Evolutionary conservation across 2,888 invertebrate genomes (phyloP).

Genomic region (Himalopsyche japonica): DNA sequence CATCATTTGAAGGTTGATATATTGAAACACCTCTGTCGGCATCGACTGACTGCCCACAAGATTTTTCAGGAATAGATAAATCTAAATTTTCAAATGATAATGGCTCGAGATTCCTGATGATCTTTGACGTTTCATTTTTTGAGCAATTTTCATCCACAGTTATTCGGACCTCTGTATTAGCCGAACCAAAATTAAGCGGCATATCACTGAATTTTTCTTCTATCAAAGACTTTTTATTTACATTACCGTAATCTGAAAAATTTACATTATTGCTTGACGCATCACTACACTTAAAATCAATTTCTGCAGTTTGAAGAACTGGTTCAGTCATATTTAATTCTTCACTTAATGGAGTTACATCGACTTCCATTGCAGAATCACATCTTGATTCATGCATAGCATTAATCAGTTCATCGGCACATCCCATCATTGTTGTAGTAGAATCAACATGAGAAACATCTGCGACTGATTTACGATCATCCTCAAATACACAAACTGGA

Average conservation of each 20-base stretch:
- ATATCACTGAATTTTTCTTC: no score
- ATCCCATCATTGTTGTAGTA: no score
- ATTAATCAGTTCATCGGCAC: no score
- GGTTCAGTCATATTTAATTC: neutral
- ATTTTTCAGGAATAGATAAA: neutral
- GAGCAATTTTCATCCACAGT: neutral
- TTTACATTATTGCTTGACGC: no score
- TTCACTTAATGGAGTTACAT: neutral
- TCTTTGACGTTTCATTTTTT: neutral
- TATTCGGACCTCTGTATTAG: neutral
- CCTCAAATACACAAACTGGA: no score
- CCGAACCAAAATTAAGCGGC: neutral
- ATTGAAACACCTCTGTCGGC: neutral
- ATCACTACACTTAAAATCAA: neutral
- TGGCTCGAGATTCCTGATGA: neutral
- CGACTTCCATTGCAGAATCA: neutral
- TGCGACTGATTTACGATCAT: no score
- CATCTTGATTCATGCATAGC: no score
- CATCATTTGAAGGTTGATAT: neutral
- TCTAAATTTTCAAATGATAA: neutral
- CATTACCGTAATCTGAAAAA: no score
- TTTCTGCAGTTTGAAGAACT: neutral
- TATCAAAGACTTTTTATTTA: no score
- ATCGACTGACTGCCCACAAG: neutral
- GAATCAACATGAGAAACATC: no score